Evolutionary conservation across 64 coral and sea anemone species (phyloP).

Genomic region (Hydrozoanthus tunicans): DNA sequence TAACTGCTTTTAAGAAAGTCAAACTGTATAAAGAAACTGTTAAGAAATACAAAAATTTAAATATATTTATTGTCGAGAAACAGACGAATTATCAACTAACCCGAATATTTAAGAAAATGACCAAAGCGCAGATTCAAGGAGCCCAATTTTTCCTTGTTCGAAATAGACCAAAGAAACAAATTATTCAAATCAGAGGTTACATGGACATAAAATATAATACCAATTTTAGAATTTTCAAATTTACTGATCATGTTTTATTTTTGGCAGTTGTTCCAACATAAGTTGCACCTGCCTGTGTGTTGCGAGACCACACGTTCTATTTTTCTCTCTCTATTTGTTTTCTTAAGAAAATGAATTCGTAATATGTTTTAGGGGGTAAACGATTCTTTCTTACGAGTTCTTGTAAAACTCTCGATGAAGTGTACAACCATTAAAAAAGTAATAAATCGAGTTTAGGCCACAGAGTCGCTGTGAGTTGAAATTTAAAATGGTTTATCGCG

Average conservation of each 20-base stretch:
- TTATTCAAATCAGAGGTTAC: background rate
- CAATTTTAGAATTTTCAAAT: background rate
- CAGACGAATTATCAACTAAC: constrained; percentile 6
- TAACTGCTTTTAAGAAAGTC: background rate
- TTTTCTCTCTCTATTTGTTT: constrained; percentile 12
- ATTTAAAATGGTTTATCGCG: too few relatives aligned
- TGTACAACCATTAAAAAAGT: too few relatives aligned
- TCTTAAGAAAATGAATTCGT: background rate
- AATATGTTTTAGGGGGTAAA: too few relatives aligned
- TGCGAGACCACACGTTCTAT: background rate
- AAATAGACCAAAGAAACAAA: too few relatives aligned
- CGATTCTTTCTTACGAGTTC: too few relatives aligned
- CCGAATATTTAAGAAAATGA: constrained; percentile 35
- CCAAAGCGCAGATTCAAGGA: background rate
- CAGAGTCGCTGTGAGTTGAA: too few relatives aligned
- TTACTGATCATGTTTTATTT: background rate
- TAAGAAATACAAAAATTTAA: background rate
- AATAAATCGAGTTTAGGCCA: too few relatives aligned
- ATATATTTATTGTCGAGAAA: constrained; percentile 30
- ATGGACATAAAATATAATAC: background rate
- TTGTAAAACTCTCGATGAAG: too few relatives aligned
- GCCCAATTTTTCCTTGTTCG: background rate
- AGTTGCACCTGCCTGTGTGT: constrained; percentile 4
- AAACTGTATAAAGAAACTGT: constrained; percentile 9
- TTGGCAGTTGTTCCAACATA: background rate